A percentile compares a stretch with the other conserved stretches of the same genome.
phyloP scores from a whole-genome alignment of 2,113 vertebrate species.

The Danionella cerebrum region DNA sequence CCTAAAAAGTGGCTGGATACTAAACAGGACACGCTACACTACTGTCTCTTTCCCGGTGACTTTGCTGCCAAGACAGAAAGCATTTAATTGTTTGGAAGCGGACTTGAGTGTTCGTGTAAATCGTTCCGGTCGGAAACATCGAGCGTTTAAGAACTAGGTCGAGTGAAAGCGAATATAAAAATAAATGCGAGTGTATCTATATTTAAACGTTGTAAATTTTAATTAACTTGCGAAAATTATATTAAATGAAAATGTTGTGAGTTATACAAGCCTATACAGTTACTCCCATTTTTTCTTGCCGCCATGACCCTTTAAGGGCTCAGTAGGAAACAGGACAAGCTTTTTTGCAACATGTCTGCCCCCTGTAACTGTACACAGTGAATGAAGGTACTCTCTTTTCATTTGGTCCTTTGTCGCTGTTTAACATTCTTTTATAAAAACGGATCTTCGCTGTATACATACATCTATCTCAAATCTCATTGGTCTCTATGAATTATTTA shows the following conservation, averaged over 20 bases:
- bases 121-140: not conserved
- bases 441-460: no score
- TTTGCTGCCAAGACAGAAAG: not conserved
- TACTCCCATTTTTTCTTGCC: no score
- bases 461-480: no score
- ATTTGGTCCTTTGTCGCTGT: not conserved
- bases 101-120: slow-evolving; percentile 22
- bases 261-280: no score
- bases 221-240: no score
- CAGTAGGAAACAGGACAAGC: not conserved
- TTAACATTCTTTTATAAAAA: not conserved
- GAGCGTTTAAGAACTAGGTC: not conserved
- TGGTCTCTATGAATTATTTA: no score
- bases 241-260: no score
- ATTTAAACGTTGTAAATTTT: no score
- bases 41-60: no score
- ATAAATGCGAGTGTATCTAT: no score
- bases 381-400: not conserved
- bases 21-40: no score
- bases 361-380: not conserved
- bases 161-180: not conserved
- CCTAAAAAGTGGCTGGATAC: no score
- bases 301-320: not conserved
- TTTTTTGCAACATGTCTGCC: slow-evolving; percentile 33
- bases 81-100: not conserved